A percentile compares a stretch with the other conserved stretches of the same genome.
These are phyloP conservation scores for Xenentodon cancila DNA, from an alignment of 2,797 vertebrate genomes.

Conservation along the genomic window DNA sequence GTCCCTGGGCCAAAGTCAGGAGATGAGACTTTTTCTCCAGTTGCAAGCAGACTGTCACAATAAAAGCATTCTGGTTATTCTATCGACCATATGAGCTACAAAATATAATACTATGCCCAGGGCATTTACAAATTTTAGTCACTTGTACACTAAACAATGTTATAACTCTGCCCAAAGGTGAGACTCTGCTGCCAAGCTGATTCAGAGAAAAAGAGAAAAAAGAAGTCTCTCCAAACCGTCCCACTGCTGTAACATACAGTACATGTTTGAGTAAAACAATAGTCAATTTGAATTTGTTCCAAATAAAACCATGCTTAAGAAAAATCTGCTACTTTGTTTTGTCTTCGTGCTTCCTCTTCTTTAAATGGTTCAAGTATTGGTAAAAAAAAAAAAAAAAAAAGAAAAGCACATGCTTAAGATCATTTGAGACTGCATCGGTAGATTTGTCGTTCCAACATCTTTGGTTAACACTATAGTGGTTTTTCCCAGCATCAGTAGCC, in stretches of 20 bases:
- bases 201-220: conserved; percentile 16
- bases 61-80: conserved; percentile 47
- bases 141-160: conserved; percentile 53
- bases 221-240: conserved; percentile 6
- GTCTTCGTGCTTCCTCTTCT: conserved; percentile 6
- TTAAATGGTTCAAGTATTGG: not conserved
- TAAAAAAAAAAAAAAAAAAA: not conserved
- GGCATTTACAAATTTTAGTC: conserved; percentile 65
- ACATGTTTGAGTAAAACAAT: not conserved
- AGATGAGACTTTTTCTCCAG: conserved; percentile 48
- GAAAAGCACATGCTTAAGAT: too few relatives aligned
- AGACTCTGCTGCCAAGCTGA: conserved; percentile 32
- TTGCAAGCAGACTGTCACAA: conserved; percentile 44
- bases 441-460: too few relatives aligned
- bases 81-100: conserved; percentile 48
- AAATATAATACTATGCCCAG: conserved; percentile 34
- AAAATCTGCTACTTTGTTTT: not conserved
- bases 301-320: too few relatives aligned
- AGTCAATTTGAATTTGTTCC: too few relatives aligned
- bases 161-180: conserved; percentile 41
- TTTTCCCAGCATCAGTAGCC: conserved; percentile 42
- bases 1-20: conserved; percentile 21
- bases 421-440: too few relatives aligned
- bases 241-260: not conserved
- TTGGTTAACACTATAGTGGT: conserved; percentile 1